Percentiles rank a stretch among this genome's conserved stretches.
Evolutionary conservation across 1,140 invertebrate species (phyloP).

Genomic region (Thalassaphorura encarpata): DNA sequence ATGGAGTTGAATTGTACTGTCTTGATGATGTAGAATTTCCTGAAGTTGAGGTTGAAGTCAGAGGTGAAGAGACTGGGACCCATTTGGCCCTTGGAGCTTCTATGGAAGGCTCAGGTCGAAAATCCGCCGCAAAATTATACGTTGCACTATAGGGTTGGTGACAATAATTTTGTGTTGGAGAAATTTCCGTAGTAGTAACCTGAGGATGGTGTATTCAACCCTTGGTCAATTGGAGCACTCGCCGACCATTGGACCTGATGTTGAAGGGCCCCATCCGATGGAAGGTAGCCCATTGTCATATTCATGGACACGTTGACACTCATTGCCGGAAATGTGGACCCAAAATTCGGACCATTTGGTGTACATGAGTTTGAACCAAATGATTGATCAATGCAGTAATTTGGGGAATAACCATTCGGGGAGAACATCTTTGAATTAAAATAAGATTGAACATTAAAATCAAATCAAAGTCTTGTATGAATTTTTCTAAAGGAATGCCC

Average conservation of each 20-base stretch:
- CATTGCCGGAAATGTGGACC: conserved; percentile 63
- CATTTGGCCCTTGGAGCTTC: conserved; percentile 39
- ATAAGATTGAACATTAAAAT: neutral
- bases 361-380: conserved; percentile 18
- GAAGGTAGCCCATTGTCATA: conserved; percentile 79
- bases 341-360: conserved; percentile 25
- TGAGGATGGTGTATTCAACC: conserved; percentile 27
- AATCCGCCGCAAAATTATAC: conserved; percentile 68
- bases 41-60: conserved; percentile 1
- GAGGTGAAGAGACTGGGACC: conserved; percentile 22
- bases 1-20: neutral
- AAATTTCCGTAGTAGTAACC: conserved; percentile 25
- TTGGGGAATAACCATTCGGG: conserved; percentile 30
- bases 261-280: neutral
- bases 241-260: conserved; percentile 31
- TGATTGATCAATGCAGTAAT: conserved; percentile 26
- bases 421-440: conserved; percentile 17
- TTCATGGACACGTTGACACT: conserved; percentile 95
- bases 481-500: too few species aligned
- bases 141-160: conserved; percentile 46
- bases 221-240: conserved; percentile 4
- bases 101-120: conserved; percentile 45
- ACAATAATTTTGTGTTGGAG: conserved; percentile 21
- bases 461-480: too few species aligned
- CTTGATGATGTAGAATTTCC: neutral